phyloP scores from a whole-genome alignment of 2,797 vertebrate species.

The Schizothorax lantsangensis region DNA sequence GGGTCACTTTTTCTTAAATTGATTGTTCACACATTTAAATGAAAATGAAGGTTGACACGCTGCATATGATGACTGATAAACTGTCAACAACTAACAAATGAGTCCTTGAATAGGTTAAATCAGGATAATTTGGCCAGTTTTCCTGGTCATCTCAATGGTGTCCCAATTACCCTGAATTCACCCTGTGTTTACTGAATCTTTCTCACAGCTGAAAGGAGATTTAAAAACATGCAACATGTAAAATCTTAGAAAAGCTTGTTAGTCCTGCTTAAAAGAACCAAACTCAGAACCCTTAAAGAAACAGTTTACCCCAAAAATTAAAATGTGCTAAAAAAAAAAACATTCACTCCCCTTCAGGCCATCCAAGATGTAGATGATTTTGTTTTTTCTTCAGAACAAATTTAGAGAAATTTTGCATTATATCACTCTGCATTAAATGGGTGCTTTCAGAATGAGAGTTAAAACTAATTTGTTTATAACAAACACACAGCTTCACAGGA shows the following conservation, averaged over 20 bases:
- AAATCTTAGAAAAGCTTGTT: neutral
- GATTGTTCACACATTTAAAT: constrained; percentile 35
- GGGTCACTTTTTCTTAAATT: constrained; percentile 24
- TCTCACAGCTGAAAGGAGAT: constrained; percentile 11
- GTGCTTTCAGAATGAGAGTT: no score
- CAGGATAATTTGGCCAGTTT: neutral
- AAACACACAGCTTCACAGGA: no score
- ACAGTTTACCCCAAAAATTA: neutral
- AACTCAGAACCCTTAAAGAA: neutral
- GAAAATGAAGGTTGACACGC: neutral
- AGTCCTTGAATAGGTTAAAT: neutral
- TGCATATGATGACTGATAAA: constrained; percentile 32
- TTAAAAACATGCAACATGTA: constrained; percentile 23
- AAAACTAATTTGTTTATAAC: no score
- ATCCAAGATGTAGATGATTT: neutral
- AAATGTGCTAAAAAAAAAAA: neutral
- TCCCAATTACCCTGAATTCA: neutral
- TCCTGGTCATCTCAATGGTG: neutral
- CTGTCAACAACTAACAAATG: constrained; percentile 35
- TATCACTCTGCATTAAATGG: no score
- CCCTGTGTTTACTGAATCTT: neutral
- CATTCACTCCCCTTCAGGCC: neutral
- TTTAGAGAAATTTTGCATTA: no score
- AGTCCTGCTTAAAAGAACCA: neutral
- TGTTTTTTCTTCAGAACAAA: neutral